Evolutionary conservation across 2,113 vertebrate genomes (phyloP).

Genomic region (Tauraco erythrolophus): DNA sequence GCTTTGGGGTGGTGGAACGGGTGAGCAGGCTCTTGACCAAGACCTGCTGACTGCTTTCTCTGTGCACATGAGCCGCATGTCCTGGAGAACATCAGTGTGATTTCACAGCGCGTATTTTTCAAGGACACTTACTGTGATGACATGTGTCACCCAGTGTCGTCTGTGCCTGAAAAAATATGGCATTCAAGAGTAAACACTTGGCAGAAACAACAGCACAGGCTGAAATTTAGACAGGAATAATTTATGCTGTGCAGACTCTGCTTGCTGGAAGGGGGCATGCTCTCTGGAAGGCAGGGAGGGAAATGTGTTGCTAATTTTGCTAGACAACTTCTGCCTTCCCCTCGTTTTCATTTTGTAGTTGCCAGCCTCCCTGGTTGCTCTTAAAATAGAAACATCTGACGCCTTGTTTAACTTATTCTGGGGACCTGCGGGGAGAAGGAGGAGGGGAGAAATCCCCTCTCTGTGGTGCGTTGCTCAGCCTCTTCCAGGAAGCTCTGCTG

Average conservation of each 20-base stretch:
- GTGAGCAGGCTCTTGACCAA: not conserved
- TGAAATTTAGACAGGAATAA: constrained; percentile 43
- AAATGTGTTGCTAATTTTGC: constrained; percentile 64
- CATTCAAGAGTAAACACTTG: constrained; percentile 31
- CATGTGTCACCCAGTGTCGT: constrained; percentile 1
- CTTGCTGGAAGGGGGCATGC: not conserved
- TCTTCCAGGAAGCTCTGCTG: not conserved
- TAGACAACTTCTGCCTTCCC: constrained; percentile 31
- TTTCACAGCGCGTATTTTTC: not conserved
- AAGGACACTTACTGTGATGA: not conserved
- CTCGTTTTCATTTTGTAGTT: constrained; percentile 44
- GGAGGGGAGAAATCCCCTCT: constrained; percentile 13
- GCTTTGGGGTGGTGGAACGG: not conserved
- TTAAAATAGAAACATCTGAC: constrained; percentile 48
- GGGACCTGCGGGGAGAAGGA: not conserved
- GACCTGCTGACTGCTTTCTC: not conserved
- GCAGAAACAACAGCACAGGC: not conserved
- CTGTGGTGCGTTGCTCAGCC: not conserved
- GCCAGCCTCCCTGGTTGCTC: constrained; percentile 58
- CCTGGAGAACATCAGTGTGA: not conserved
- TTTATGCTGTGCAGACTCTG: constrained; percentile 9
- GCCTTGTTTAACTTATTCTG: constrained; percentile 34
- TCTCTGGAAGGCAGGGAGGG: constrained; percentile 35
- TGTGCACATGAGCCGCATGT: fast-evolving
- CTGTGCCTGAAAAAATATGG: not conserved